Conservation (phyloP, 2,888 invertebrate species). For the Neoascia interrupta region DNA sequence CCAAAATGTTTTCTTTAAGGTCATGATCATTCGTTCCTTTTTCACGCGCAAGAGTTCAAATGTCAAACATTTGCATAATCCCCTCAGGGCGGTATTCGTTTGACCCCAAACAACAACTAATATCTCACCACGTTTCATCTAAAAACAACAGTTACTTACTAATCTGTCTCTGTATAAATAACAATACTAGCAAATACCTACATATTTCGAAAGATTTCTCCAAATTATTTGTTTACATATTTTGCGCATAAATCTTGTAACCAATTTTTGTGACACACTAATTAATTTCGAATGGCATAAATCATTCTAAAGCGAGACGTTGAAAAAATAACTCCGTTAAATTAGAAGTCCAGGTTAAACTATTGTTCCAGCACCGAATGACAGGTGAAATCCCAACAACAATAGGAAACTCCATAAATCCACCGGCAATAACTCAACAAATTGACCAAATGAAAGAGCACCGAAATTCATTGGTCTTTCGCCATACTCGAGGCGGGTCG, state of each 20-base stretch:
- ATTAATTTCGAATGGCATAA: neutral
- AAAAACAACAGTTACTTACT: slow-evolving; percentile 2
- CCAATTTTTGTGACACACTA: slow-evolving; percentile 11
- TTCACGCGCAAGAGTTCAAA: too few species aligned
- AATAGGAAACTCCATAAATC: slow-evolving; percentile 26
- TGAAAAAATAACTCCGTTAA: slow-evolving; percentile 28
- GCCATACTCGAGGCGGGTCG: neutral
- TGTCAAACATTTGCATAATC: too few species aligned
- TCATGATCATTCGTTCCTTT: too few species aligned
- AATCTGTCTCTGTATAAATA: too few species aligned
- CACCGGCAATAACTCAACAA: slow-evolving; percentile 41
- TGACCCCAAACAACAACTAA: neutral
- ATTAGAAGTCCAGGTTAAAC: slow-evolving; percentile 13
- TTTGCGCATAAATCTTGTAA: slow-evolving; percentile 29
- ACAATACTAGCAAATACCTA: too few species aligned
- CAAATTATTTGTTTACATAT: slow-evolving; percentile 9
- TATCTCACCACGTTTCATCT: neutral
- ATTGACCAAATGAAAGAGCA: slow-evolving; percentile 33
- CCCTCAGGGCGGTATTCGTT: neutral
- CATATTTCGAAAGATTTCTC: neutral
- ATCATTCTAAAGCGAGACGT: slow-evolving; percentile 9
- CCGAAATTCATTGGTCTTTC: slow-evolving; percentile 1
- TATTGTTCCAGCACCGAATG: slow-evolving; percentile 1
- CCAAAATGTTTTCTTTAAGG: too few species aligned
- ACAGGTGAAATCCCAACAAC: slow-evolving; percentile 42